A percentile compares a stretch with the other conserved stretches of the same genome.
Conservation (phyloP, 2,113 vertebrate genomes). For the Zootoca vivipara region DNA sequence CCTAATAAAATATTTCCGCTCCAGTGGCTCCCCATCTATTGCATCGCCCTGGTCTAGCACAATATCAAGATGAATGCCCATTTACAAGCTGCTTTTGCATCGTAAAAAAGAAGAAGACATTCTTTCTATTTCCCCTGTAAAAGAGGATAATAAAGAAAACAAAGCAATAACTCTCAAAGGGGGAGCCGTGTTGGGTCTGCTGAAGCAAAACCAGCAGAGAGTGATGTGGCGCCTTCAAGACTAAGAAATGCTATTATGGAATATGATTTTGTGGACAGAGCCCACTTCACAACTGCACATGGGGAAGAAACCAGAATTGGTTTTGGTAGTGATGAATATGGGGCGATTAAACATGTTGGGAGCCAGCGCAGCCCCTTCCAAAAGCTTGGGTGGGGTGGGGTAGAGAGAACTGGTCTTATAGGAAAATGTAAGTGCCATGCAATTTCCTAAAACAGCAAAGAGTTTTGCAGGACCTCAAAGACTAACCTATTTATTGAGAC, state of each 20-base stretch:
- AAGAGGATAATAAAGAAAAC: not conserved
- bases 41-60: not conserved
- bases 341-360: not conserved
- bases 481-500: not conserved
- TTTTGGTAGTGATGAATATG: not conserved
- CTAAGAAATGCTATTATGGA: not conserved
- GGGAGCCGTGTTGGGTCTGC: too few species aligned
- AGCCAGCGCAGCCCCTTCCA: not conserved
- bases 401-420: not conserved
- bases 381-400: not conserved
- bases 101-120: not conserved
- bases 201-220: not conserved
- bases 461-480: not conserved
- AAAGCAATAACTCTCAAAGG: not conserved
- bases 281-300: not conserved
- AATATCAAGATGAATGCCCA: slow-evolving; percentile 13
- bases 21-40: not conserved
- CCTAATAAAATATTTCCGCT: slow-evolving; percentile 13
- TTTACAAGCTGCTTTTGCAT: slow-evolving; percentile 3
- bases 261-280: not conserved
- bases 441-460: not conserved
- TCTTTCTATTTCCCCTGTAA: not conserved
- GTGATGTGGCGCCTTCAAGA: not conserved
- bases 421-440: not conserved
- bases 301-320: not conserved